These are phyloP conservation scores for Caligus rogercresseyi DNA, from an alignment of 1,140 invertebrate species.

Conservation along the genomic window DNA sequence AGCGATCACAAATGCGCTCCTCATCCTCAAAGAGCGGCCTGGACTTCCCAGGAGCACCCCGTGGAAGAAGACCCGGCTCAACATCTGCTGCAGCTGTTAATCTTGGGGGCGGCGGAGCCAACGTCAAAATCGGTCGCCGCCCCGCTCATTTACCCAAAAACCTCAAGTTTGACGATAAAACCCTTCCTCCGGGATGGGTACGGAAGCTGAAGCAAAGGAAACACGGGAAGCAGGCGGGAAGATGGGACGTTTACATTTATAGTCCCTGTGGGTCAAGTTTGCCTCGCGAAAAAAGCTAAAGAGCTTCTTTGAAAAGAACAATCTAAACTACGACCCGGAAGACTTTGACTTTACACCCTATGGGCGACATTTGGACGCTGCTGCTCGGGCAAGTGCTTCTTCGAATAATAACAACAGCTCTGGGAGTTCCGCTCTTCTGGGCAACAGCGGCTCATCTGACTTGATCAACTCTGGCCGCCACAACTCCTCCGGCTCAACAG, in stretches of 20 bases:
- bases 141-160: constrained; percentile 18
- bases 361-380: constrained; percentile 9
- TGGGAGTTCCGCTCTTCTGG: background rate
- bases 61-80: background rate
- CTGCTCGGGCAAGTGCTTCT: background rate
- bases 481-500: constrained; percentile 1
- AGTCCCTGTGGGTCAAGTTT: constrained; percentile 20
- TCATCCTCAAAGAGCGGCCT: background rate
- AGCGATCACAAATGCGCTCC: background rate
- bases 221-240: constrained; percentile 18
- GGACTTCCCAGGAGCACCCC: background rate
- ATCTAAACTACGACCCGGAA: constrained; percentile 19
- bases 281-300: constrained; percentile 18
- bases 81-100: too few species aligned
- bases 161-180: constrained; percentile 16
- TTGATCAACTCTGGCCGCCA: background rate
- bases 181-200: constrained; percentile 16
- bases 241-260: constrained; percentile 20
- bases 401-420: background rate
- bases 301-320: constrained; percentile 20
- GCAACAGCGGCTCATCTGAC: background rate
- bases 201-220: constrained; percentile 18
- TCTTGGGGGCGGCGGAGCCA: background rate
- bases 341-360: constrained; percentile 20
- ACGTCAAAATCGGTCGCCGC: constrained; percentile 18